Base-by-base conservation (phyloP, 2,888 invertebrate species). In the Tortrix viridana region DNA sequence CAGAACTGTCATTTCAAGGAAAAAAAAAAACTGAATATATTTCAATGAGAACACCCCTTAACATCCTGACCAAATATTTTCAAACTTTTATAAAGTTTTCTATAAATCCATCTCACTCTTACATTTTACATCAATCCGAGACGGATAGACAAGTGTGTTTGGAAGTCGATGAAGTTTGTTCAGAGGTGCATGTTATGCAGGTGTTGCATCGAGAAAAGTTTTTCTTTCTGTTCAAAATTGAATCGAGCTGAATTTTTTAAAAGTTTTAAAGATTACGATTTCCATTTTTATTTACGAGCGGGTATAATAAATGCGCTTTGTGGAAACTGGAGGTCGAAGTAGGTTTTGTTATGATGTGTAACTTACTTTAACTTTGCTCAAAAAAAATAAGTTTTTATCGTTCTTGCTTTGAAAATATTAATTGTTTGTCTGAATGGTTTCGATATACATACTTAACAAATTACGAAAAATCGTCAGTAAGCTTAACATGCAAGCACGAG, bases 161-260 rank as follows among this genome's bases (percentile, higher is more conserved):
- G 23, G 5, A 23, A 26, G 23, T 23, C 19, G 38, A 38, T 20
- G 2, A 46, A 20, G 19, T 5, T 0, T 20, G 9, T 46, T 4
- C 20, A 46, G 20, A 46, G 20, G 26, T 38, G 46, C 20, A 46
- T 54, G 38, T 26, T 48, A 47, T 47, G 48, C 20, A 54, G 54
- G 41, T 54, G 26, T 54, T 18, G 50, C 50, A 3, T n/a, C 2
- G 23, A 23, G 12, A 18, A 38, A 48, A 2, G 38, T 53, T 18
- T 60, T 20, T 41, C 19, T 47, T 32, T 48, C 38, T 7, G 46
- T 59, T 52, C 37, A 5, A n/a, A 54, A 54, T 41, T 54, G 47
- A 43, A 53, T 48, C 26, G 16, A 19, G 19, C 12, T 60, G 54
- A 26, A 48, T 60, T 53, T n/a, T 53, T 41, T 38, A 38, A 52